These are phyloP conservation scores for Pararge aegeria DNA, from an alignment of 1,140 invertebrate genomes.

Conservation along the genomic window DNA sequence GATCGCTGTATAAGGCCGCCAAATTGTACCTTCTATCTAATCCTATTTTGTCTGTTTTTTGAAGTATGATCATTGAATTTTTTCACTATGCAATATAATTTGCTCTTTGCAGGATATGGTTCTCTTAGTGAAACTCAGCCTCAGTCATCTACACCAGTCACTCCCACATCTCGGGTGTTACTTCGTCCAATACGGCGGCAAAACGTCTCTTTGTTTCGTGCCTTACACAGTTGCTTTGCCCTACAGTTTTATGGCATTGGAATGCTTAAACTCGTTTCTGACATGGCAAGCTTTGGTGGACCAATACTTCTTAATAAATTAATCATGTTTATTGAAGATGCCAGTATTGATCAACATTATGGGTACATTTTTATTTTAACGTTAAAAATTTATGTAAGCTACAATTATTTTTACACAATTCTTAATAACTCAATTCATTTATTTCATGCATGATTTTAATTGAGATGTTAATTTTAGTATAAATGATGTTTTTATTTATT, in stretches of 20 bases:
- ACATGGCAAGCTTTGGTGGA: slow-evolving; percentile 91
- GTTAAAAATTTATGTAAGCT: too few relatives aligned
- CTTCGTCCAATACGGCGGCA: slow-evolving; percentile 59
- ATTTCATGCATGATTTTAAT: too few relatives aligned
- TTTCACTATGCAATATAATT: background rate
- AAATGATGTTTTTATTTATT: too few relatives aligned
- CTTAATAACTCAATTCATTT: too few relatives aligned
- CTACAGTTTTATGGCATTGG: slow-evolving; percentile 94
- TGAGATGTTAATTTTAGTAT: too few relatives aligned
- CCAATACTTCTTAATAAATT: slow-evolving; percentile 93
- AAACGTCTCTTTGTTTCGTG: slow-evolving; percentile 84
- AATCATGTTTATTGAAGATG: slow-evolving; percentile 90
- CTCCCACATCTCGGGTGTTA: slow-evolving; percentile 55
- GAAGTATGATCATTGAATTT: too few relatives aligned
- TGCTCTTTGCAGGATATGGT: slow-evolving; percentile 55
- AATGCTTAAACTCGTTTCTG: slow-evolving; percentile 91
- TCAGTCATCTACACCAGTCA: slow-evolving; percentile 57
- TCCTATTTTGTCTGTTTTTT: too few relatives aligned
- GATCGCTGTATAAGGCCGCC: too few relatives aligned
- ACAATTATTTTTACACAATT: too few relatives aligned
- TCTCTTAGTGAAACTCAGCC: slow-evolving; percentile 51
- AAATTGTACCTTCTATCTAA: too few relatives aligned
- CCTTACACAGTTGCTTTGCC: slow-evolving; percentile 92
- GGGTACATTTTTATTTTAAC: too few relatives aligned
- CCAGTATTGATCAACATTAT: slow-evolving; percentile 81